Conservation (phyloP, 1,140 invertebrate species). For the Conus betulinus region DNA sequence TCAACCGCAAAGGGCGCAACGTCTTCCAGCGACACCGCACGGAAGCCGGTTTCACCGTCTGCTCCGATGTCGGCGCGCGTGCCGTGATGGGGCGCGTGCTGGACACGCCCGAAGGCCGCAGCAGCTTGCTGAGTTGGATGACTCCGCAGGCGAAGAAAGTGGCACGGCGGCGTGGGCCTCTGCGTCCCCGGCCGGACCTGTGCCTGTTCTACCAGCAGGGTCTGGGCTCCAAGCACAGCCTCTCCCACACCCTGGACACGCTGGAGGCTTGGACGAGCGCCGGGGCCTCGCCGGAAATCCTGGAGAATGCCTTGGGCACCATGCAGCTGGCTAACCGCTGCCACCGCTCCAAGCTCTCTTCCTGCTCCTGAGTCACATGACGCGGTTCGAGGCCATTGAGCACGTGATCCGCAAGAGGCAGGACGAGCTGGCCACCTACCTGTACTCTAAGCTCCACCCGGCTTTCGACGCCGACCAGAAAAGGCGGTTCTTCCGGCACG, state of each 20-base stretch:
- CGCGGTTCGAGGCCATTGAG: background rate
- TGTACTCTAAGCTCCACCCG: constrained; percentile 26
- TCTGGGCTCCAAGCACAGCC: background rate
- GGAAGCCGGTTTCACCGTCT: constrained; percentile 27
- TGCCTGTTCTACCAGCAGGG: background rate
- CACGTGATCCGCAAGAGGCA: constrained; percentile 6
- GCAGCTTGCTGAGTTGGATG: background rate
- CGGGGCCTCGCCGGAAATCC: background rate
- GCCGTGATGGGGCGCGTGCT: constrained; percentile 6
- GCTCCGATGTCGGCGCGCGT: background rate
- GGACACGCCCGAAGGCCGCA: background rate
- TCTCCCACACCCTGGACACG: constrained; percentile 20
- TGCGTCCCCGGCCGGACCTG: constrained; percentile 3
- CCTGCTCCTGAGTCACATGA: constrained; percentile 31
- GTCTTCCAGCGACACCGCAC: constrained; percentile 30
- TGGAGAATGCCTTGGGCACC: constrained; percentile 1
- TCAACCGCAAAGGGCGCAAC: constrained; percentile 23
- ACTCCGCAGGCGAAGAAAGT: background rate
- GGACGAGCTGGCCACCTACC: constrained; percentile 23
- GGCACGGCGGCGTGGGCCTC: background rate
- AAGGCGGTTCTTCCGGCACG: constrained; percentile 2
- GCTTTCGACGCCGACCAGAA: constrained; percentile 19
- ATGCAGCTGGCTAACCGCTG: constrained; percentile 23
- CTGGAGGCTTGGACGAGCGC: background rate
- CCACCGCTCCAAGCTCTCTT: constrained; percentile 4